A percentile compares a stretch with the other conserved stretches of the same genome.
Evolutionary conservation across 2,888 invertebrate species (phyloP).

Genomic region (Drosophila rellima): DNA sequence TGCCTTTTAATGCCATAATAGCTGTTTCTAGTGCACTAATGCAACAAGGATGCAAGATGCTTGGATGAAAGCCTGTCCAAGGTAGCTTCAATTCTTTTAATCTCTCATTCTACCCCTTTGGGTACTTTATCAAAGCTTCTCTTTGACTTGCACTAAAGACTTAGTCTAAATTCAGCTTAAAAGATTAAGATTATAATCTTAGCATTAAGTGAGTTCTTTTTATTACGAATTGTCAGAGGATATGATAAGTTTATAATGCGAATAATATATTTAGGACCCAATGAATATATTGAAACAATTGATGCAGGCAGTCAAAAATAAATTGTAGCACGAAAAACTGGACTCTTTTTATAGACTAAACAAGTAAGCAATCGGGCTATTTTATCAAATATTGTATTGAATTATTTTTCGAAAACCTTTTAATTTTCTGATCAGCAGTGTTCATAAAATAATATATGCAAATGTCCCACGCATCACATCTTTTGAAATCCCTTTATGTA

Average conservation of each 20-base stretch:
- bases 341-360: too few species aligned
- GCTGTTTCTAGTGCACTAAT: slow-evolving; percentile 41
- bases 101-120: slow-evolving; percentile 5
- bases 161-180: slow-evolving; percentile 5
- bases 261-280: background rate
- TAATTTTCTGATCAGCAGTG: too few species aligned
- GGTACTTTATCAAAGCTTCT: background rate
- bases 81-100: slow-evolving; percentile 10
- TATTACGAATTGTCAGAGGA: background rate
- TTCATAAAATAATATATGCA: too few species aligned
- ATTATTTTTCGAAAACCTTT: too few species aligned
- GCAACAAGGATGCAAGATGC: slow-evolving; percentile 38
- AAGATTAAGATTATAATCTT: slow-evolving; percentile 8
- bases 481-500: too few species aligned
- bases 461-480: too few species aligned
- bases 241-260: background rate
- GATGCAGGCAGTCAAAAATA: too few species aligned
- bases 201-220: background rate
- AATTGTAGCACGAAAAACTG: too few species aligned
- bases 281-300: background rate
- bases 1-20: slow-evolving; percentile 66
- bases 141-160: background rate
- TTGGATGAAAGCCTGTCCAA: slow-evolving; percentile 8
- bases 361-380: too few species aligned
- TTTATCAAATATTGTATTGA: too few species aligned